Evolutionary conservation across 2,888 invertebrate species (phyloP), one percentile per base, ranked within the genome.

Genomic region (Perizoma flavofasciatum): DNA sequence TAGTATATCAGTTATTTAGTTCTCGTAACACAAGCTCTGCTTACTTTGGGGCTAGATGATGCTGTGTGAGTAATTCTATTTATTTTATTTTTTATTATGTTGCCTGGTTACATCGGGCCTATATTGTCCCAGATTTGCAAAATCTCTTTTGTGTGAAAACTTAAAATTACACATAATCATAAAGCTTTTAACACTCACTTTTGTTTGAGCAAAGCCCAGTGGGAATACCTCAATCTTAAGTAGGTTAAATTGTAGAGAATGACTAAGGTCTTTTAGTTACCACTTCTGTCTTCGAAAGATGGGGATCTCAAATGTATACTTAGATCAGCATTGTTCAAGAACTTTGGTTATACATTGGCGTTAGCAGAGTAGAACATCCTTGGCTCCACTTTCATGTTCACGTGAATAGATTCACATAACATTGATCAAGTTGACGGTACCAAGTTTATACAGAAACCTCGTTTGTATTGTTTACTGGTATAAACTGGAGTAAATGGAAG

Each of bases 101-200:
- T 55, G 54, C 39, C 48, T 47, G 45, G 10, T 22, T 39, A 39
- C 39, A 46, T 10, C 5, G 39, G 46, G 10, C 46, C 37, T n/a
- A 40, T 10, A 53, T 46, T 46, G 47, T 39, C 34, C n/a, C 46
- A 53, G 53, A 49, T 49, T 61, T 53, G 53, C 48, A 33, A 49
- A 41, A 45, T 61, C 52, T 49, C 35, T 45, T 49, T 56, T 56
- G 52, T 53, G 55, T 47, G 41, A 11, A n/a, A 49, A 55, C 35
- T 51, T 54, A 46, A 54, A 43, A 55, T 43, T 41, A 55, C 44
- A 22, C 43, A 47, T 43, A 51, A 41, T 37, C 22, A 22, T 47
- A 37, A 33, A 48, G 37, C 47, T 55, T 55, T 55, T 39, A 41
- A 51, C 39, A 11, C 10, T 22, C 22, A 22, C 22, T 3, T 22